Base-by-base conservation (phyloP, 2,113 vertebrate genomes). In the Vulpes lagopus region DNA sequence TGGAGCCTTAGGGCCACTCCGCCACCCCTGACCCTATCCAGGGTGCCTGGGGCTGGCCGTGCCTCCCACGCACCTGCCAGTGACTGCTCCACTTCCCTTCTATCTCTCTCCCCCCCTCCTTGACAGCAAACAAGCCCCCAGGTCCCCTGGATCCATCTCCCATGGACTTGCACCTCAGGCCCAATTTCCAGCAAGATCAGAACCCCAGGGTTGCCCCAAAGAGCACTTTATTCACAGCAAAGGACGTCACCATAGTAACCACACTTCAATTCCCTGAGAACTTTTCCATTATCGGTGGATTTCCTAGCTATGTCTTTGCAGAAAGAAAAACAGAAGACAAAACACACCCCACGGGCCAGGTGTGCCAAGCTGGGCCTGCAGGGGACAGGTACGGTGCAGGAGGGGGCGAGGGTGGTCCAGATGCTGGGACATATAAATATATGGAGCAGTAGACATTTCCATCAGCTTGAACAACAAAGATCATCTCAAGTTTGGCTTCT, bases 251-350 rank as follows among this genome's bases (percentile, higher is more conserved):
- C 98, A 97, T 98, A 98, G 99, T 98, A 99, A 99, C 98, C 73
- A 98, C 98, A 98, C 99, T 99, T 98, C 98, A 98, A 98, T 99
- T 99, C 99, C 99, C 99, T 99, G 99, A 99, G 99, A 99, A 99
- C 98, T 94, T 98, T 92, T 97, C 98, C 98, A 98, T 94, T 96
- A 69, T 97, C 74, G 15, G 91, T 91, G 94, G 60, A 97, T 96
- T 89, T 97, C 96, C 97, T 92, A 89, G 53, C 98, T 98, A 96
- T 82, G 59, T 96, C 97, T 97, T 96, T 97, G 92, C 94, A 86
- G 83, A 94, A 93, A 90, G 92, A 93, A 89, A 59, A 74, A 83
- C n/a, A 85, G 57, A 51, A 94, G 30, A 78, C 53, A 76, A 59
- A 87, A 27, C 83, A 35, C 38, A 3, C 5, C 10, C 19, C 62